phyloP scores from a whole-genome alignment of 2,797 vertebrate species.

The Lepilemur septentrionalis region DNA sequence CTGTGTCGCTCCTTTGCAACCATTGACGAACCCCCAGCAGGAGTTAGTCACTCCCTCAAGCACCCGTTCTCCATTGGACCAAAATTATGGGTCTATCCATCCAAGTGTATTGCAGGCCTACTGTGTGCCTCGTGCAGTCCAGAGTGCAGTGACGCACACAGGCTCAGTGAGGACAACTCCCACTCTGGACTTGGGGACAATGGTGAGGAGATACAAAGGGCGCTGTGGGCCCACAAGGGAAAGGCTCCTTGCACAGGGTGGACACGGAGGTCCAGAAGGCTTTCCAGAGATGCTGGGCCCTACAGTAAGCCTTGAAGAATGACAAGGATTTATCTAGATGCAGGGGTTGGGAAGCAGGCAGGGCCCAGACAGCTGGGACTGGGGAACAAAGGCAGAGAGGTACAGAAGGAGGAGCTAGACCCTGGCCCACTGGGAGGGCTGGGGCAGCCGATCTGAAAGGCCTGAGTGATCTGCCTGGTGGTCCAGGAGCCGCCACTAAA shows the following conservation, averaged over 20 bases:
- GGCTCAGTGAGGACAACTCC: neutral
- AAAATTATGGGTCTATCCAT: neutral
- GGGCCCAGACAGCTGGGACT: too few species aligned
- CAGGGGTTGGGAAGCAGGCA: neutral
- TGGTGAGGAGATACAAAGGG: neutral
- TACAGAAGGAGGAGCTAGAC: too few species aligned
- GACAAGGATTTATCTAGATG: neutral
- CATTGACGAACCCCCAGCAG: neutral
- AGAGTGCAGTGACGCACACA: neutral
- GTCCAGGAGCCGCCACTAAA: neutral
- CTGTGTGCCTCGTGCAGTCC: neutral
- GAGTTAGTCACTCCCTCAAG: neutral
- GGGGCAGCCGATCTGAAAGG: neutral
- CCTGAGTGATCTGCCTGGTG: neutral
- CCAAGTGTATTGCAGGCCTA: neutral
- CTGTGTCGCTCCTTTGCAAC: neutral
- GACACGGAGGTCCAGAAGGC: neutral
- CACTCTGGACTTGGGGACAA: neutral
- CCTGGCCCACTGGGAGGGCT: neutral
- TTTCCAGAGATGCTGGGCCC: neutral
- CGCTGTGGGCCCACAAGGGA: neutral
- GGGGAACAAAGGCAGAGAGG: neutral
- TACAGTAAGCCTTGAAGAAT: neutral
- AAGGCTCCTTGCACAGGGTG: fast-evolving
- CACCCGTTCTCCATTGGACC: neutral